Base-by-base conservation (phyloP, 1,140 invertebrate genomes). In the Drosophila subpulchrella region DNA sequence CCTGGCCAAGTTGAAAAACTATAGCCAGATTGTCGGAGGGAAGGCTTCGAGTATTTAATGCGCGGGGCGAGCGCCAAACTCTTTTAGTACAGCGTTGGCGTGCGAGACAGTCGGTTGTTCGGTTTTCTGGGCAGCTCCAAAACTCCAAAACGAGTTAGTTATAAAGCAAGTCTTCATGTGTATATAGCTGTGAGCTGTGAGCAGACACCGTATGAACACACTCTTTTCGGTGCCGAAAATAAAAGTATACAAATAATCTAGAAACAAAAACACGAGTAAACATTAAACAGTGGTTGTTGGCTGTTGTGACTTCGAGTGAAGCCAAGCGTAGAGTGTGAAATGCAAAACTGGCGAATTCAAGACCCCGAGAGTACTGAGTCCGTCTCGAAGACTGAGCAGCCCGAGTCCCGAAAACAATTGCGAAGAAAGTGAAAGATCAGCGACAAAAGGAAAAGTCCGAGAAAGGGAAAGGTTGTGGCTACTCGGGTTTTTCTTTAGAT, bases 61-160 rank as follows among this genome's bases (percentile, higher is more conserved):
- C 54, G 59, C 48, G 73, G 58, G 30, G 73, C 68, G 76, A 78
- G 81, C 85, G 68, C 44, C 41, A 89, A 84, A 81, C 85, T 89
- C 84, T 89, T 89, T 89, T 89, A 89, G 84, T 89, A 89, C 88
- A 89, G 85, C 84, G 85, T 89, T 90, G 84, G 84, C 84, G 84
- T 89, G 84, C 85, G 60, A 90, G 65, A 81, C 68, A 89, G 70
- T 57, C 84, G 84, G 85, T 89, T 89, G 85, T 89, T 89, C 84
- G 84, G 81, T 84, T 71, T 42, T 32, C 50, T 42, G 55, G 67
- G 60, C 74, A 68, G 58, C 73, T 75, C n/a, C 13, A 53, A 39
- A 17, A 66, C 42, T 47, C 34, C n/a, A 27, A 76, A 68, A 76
- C 51, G 36, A 77, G 46, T 74, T 72, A 61, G 38, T 73, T 62